A percentile compares a stretch with the other conserved stretches of the same genome.
phyloP scores from a whole-genome alignment of 2,113 vertebrate species.

The Sprattus sprattus region DNA sequence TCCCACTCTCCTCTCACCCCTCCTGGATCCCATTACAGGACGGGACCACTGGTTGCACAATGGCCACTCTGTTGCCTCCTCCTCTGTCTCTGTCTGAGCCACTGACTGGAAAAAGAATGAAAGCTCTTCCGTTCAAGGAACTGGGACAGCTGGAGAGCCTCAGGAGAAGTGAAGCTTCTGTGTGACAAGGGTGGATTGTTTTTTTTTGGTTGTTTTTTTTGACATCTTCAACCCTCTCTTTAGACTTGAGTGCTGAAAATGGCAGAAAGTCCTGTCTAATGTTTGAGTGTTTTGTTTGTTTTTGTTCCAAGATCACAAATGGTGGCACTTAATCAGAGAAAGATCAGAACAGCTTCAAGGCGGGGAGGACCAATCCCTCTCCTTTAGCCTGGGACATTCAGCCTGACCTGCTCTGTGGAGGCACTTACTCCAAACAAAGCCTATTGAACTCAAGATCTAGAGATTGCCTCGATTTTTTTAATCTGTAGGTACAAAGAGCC shows the following conservation, averaged over 20 bases:
- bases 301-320: conserved; percentile 24
- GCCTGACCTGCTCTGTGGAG: conserved; percentile 13
- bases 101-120: conserved; percentile 38
- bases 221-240: neutral
- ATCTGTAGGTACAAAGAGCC: conserved; percentile 44
- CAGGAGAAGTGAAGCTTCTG: neutral
- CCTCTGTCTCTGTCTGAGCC: conserved; percentile 27
- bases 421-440: conserved; percentile 27
- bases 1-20: conserved; percentile 52
- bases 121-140: conserved; percentile 45
- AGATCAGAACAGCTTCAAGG: conserved; percentile 35
- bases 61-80: conserved; percentile 68
- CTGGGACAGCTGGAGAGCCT: conserved; percentile 21
- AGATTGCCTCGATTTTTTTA: conserved; percentile 22
- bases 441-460: conserved; percentile 28
- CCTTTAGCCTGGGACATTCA: conserved; percentile 24
- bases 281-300: conserved; percentile 24
- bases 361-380: neutral
- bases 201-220: neutral
- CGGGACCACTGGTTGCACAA: conserved; percentile 64
- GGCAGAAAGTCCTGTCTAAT: conserved; percentile 15
- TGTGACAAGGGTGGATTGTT: neutral
- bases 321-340: conserved; percentile 30
- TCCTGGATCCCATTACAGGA: conserved; percentile 69
- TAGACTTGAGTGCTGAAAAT: neutral